A percentile compares a stretch with the other conserved stretches of the same genome.
phyloP scores from a whole-genome alignment of 2,113 vertebrate genomes.

The Typhlomys cinereus region DNA sequence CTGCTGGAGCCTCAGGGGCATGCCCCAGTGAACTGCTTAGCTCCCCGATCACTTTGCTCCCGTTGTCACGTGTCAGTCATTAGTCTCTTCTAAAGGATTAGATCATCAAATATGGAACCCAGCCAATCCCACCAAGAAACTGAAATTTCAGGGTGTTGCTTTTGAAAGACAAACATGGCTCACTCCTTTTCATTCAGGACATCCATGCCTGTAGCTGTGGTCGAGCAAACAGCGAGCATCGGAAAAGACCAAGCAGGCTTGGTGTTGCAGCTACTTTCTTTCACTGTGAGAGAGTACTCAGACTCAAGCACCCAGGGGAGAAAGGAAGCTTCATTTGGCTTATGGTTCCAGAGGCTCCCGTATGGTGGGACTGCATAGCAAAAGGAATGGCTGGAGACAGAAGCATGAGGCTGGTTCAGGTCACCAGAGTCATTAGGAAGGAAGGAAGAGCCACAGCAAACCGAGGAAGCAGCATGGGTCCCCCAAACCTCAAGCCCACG shows the following conservation, averaged over 20 bases:
- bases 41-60: not conserved
- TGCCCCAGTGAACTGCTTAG: not conserved
- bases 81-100: conserved; percentile 13
- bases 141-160: not conserved
- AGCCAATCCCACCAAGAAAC: conserved; percentile 6
- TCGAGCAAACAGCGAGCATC: not conserved
- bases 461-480: too few relatives aligned
- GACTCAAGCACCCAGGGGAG: too few relatives aligned
- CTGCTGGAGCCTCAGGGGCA: not conserved
- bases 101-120: conserved; percentile 5
- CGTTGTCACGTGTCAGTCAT: not conserved
- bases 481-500: too few relatives aligned
- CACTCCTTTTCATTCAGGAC: not conserved
- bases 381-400: too few relatives aligned
- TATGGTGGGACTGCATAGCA: too few relatives aligned
- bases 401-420: too few relatives aligned
- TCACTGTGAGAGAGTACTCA: too few relatives aligned
- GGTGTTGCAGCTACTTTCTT: too few relatives aligned
- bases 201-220: not conserved
- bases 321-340: too few relatives aligned
- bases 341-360: too few relatives aligned
- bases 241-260: not conserved
- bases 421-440: too few relatives aligned
- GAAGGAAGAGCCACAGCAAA: too few relatives aligned
- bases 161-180: conserved; percentile 19